Evolutionary conservation across 2,888 invertebrate species (phyloP).

Genomic region (Sympetrum striolatum): DNA sequence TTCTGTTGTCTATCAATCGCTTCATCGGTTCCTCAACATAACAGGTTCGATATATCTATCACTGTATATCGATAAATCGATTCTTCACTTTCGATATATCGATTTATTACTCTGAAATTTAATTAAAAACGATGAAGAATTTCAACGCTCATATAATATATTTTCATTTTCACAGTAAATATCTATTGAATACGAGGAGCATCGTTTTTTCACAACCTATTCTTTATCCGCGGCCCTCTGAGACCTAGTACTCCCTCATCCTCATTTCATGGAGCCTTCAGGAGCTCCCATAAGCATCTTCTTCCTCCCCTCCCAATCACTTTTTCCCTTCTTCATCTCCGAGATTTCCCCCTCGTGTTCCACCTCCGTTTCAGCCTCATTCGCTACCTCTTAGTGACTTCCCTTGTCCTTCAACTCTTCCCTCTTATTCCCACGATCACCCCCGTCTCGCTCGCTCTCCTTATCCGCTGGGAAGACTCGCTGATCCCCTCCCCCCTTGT

Average conservation of each 20-base stretch:
- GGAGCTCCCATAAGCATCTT: slow-evolving; percentile 18
- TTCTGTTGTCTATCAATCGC: no score
- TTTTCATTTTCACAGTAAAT: no score
- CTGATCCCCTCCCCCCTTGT: not conserved
- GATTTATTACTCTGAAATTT: no score
- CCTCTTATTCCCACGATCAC: not conserved
- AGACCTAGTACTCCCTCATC: not conserved
- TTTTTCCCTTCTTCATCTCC: not conserved
- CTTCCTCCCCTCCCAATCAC: not conserved
- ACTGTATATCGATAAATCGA: no score
- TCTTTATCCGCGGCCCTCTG: not conserved
- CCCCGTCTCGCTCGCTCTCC: not conserved
- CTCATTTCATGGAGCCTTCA: slow-evolving; percentile 18
- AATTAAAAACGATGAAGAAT: no score
- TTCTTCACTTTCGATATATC: no score
- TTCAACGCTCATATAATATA: no score
- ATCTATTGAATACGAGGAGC: not conserved
- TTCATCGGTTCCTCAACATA: no score
- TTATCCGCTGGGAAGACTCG: not conserved
- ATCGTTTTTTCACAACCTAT: not conserved
- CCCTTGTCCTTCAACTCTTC: not conserved
- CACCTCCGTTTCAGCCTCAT: not conserved
- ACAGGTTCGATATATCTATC: no score
- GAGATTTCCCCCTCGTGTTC: not conserved
- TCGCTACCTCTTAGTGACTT: not conserved